Conservation (phyloP, 2,113 vertebrate genomes). For the Myrmophylax atrothorax region DNA sequence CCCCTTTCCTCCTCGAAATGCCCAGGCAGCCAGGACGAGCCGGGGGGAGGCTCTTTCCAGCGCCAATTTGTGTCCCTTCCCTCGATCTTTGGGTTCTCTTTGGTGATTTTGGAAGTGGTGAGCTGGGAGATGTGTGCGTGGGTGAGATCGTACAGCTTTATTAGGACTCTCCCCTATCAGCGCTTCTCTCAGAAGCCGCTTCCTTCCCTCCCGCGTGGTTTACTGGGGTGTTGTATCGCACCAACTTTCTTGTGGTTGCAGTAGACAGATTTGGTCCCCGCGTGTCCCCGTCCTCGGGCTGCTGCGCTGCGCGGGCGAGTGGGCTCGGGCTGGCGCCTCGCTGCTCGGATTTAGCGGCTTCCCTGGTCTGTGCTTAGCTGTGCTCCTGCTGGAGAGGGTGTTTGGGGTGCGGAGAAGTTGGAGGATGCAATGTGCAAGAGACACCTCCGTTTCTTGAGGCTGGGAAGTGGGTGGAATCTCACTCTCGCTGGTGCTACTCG, state of each 20-base stretch:
- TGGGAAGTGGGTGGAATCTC: neutral
- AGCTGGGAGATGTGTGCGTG: neutral
- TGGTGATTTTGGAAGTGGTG: constrained; percentile 36
- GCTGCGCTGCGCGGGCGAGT: neutral
- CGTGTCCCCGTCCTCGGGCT: neutral
- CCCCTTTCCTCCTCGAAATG: neutral
- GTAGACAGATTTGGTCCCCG: neutral
- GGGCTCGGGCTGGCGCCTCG: neutral
- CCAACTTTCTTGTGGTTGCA: constrained; percentile 30
- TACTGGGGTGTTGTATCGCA: neutral
- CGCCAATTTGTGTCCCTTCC: neutral
- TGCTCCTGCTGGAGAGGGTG: neutral
- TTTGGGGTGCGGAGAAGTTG: neutral
- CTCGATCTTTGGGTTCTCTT: neutral
- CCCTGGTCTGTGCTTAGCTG: neutral
- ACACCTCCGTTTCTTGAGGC: neutral
- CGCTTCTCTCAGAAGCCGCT: neutral
- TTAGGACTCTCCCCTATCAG: neutral
- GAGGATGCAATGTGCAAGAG: neutral
- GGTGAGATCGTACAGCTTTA: constrained; percentile 1
- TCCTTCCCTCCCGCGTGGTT: neutral
- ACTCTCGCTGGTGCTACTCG: neutral
- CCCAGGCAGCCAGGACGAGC: neutral
- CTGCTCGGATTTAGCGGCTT: neutral
- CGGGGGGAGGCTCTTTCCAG: neutral